Evolutionary conservation across 2,797 vertebrate species (phyloP).

Genomic region (Galago senegalensis): DNA sequence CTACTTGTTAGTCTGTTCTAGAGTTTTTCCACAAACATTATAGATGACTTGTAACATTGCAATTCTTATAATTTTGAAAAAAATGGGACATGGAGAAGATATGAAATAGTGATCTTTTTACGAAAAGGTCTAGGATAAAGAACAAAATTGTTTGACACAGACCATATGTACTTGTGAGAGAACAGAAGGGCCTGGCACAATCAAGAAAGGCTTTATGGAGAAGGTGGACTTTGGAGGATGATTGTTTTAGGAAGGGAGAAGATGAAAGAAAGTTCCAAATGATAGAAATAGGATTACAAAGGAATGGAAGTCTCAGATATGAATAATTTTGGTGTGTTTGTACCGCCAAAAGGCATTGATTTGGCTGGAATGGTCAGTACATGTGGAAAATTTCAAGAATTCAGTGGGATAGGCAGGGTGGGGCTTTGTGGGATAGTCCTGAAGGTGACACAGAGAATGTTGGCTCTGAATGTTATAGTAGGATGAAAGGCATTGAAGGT

Average conservation of each 20-base stretch:
- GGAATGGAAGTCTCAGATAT: not conserved
- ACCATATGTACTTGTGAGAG: not conserved
- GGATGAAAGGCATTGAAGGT: not conserved
- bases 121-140: not conserved
- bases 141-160: not conserved
- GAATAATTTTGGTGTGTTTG: not conserved
- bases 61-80: conserved; percentile 51
- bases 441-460: not conserved
- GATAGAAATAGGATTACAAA: not conserved
- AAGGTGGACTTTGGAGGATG: not conserved
- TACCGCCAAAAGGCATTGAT: not conserved
- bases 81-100: not conserved
- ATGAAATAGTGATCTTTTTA: conserved; percentile 1
- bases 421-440: not conserved
- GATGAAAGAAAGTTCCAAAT: not conserved
- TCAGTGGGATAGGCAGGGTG: not conserved
- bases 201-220: not conserved
- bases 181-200: not conserved
- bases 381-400: not conserved
- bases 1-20: conserved; percentile 58
- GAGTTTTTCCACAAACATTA: conserved; percentile 38
- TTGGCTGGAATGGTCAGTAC: not conserved
- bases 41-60: conserved; percentile 28
- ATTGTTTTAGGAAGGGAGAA: not conserved
- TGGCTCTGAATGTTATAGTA: not conserved